These are phyloP conservation scores for Anas georgica DNA, from an alignment of 2,797 vertebrate genomes.

Conservation along the genomic window DNA sequence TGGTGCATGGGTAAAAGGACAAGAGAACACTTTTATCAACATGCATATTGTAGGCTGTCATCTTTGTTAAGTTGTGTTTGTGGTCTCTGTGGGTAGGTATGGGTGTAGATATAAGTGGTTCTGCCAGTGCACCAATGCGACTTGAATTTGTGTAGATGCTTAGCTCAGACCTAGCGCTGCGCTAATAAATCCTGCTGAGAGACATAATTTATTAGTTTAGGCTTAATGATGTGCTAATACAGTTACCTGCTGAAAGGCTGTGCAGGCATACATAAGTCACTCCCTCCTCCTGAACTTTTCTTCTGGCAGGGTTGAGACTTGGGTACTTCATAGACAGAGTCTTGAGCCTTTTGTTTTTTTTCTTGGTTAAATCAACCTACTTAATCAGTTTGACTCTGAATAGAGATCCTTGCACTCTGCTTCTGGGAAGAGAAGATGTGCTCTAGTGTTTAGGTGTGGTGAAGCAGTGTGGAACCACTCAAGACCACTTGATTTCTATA, in stretches of 20 bases:
- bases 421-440: background rate
- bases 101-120: background rate
- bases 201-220: background rate
- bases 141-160: background rate
- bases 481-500: background rate
- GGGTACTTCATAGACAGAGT: background rate
- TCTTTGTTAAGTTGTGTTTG: background rate
- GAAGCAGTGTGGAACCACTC: background rate
- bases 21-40: background rate
- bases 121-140: background rate
- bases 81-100: background rate
- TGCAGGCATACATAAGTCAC: background rate
- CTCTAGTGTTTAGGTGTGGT: background rate
- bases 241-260: background rate
- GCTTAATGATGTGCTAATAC: background rate
- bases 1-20: background rate
- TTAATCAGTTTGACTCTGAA: background rate
- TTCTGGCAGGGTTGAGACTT: background rate
- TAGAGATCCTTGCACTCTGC: background rate
- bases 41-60: background rate
- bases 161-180: background rate
- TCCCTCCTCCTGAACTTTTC: background rate
- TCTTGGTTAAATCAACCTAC: background rate
- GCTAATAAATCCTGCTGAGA: background rate
- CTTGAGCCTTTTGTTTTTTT: background rate